These are phyloP conservation scores for Macrotis lagotis DNA, from an alignment of 2,113 vertebrate genomes.

Conservation along the genomic window DNA sequence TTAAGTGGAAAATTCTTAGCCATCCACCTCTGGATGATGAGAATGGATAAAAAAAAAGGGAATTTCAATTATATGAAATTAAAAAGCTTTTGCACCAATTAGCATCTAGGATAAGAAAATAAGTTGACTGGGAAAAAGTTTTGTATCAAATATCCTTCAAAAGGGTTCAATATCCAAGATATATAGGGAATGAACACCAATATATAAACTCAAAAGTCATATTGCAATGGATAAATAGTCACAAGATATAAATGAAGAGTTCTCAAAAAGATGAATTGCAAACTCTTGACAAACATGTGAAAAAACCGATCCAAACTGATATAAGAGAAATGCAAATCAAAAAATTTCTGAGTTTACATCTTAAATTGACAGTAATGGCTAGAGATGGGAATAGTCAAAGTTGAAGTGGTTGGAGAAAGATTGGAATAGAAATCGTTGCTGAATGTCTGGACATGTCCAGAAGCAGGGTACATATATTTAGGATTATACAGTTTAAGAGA, in stretches of 20 bases:
- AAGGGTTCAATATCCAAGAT: neutral
- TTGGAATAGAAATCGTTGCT: neutral
- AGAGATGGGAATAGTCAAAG: neutral
- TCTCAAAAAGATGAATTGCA: neutral
- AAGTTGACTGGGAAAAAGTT: neutral
- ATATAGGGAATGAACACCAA: neutral
- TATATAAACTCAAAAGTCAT: neutral
- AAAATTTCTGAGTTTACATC: neutral
- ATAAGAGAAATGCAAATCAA: neutral
- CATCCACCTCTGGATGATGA: neutral
- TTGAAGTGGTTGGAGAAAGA: neutral
- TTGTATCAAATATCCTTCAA: neutral
- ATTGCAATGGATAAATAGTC: neutral
- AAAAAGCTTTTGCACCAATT: neutral
- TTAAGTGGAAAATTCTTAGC: neutral
- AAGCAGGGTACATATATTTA: too few relatives aligned
- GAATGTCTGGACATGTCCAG: too few relatives aligned
- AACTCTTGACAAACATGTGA: neutral
- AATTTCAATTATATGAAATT: neutral
- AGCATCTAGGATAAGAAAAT: neutral
- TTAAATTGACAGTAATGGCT: neutral
- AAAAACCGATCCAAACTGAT: neutral
- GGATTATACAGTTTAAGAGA: too few relatives aligned
- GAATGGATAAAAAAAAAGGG: neutral
- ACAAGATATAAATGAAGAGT: neutral